These are phyloP conservation scores for Oscheius sp. DNA, from an alignment of 2,888 invertebrate species.

Conservation along the genomic window DNA sequence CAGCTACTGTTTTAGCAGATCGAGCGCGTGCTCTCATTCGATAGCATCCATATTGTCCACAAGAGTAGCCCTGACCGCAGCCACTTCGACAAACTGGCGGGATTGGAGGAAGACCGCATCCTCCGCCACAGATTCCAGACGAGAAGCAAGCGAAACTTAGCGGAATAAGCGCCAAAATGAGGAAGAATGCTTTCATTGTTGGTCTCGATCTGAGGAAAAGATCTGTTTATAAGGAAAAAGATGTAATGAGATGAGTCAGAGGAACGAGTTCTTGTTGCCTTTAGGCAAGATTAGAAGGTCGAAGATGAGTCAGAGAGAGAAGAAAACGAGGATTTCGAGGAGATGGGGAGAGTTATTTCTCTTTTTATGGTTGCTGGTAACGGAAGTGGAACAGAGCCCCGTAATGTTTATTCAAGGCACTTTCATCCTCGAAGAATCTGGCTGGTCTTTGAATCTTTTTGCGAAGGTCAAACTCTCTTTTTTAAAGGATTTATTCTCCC, in stretches of 20 bases:
- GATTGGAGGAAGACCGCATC: constrained; percentile 64
- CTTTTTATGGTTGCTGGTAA: constrained; percentile 15
- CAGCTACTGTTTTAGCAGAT: constrained; percentile 29
- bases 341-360: neutral
- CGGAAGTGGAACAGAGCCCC: constrained; percentile 6
- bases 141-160: constrained; percentile 60
- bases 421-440: neutral
- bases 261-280: neutral
- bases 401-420: too few relatives aligned
- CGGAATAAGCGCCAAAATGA: neutral
- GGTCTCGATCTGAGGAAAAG: too few relatives aligned
- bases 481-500: constrained; percentile 15
- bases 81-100: constrained; percentile 47
- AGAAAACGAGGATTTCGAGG: neutral
- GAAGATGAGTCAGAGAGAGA: constrained; percentile 1
- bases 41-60: constrained; percentile 66
- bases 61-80: constrained; percentile 53
- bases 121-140: constrained; percentile 65
- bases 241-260: neutral
- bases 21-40: constrained; percentile 51
- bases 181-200: constrained; percentile 2
- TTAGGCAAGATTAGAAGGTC: neutral
- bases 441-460: neutral
- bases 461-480: neutral
- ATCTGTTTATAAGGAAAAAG: neutral